Percentiles rank a stretch among this genome's conserved stretches.
These are phyloP conservation scores for Mustelus asterias DNA, from an alignment of 2,113 vertebrate species.

Conservation along the genomic window DNA sequence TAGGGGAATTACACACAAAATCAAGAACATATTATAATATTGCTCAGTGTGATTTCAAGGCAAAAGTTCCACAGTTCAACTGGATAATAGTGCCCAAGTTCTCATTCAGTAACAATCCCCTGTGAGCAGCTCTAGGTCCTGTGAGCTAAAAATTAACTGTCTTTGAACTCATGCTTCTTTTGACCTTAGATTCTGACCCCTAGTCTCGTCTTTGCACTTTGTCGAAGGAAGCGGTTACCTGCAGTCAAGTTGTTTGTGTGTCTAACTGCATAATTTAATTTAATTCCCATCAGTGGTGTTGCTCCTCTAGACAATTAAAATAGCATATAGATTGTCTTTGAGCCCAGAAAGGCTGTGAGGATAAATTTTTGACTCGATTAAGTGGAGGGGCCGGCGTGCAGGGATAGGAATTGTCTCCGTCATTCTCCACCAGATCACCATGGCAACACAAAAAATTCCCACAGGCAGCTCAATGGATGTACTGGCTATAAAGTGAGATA, in stretches of 20 bases:
- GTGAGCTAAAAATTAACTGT: background rate
- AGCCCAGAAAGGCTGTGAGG: background rate
- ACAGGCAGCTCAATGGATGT: too few relatives aligned
- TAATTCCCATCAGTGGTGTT: background rate
- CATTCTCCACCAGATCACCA: too few relatives aligned
- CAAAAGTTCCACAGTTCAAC: background rate
- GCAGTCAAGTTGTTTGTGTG: background rate
- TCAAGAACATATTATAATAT: background rate
- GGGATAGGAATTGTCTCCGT: too few relatives aligned
- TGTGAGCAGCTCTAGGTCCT: background rate
- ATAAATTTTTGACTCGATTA: background rate
- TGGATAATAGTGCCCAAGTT: background rate
- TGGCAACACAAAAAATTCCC: too few relatives aligned
- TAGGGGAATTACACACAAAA: background rate
- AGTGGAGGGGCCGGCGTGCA: too few relatives aligned
- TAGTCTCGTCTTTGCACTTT: background rate
- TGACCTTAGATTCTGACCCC: background rate
- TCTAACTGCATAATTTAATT: background rate
- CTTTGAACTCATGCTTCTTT: background rate
- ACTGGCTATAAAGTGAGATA: too few relatives aligned
- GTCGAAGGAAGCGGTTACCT: background rate
- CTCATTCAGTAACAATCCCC: background rate
- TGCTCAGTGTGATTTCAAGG: background rate
- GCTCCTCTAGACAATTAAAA: background rate
- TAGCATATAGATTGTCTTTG: background rate